Base-by-base conservation (phyloP, 2,888 invertebrate genomes). In the Lepidonotus clava region DNA sequence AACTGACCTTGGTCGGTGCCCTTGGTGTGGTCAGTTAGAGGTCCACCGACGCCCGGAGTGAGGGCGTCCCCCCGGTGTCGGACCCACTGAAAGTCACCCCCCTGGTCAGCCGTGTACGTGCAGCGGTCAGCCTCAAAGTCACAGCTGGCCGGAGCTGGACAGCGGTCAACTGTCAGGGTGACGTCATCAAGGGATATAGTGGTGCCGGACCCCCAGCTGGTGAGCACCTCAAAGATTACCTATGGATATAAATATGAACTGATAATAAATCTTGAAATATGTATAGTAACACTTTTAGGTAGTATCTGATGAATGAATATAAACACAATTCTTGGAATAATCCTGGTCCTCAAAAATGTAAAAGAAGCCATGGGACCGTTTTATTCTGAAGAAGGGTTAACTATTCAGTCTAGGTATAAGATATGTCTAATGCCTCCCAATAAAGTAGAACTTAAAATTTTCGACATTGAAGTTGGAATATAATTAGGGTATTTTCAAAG, bases 181-280 rank as follows among this genome's bases (percentile, higher is more conserved):
- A 93, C 85, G 86, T 93, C 93, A 88, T 93, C 93, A 24, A 93
- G 87, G 66, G 91, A 92, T 24, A 93, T 92, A 86, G n/a, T n/a
- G 24, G 61, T 28, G 1, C 61, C 61, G 11, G 61, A 32, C 1
- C 1, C 28, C 2, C 61, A 24, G 28, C 61, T 32, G 8, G 28
- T 4, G 61, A 61, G 1, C 21, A 32, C 28, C 61, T 61, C 61
- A 61, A 28, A 61, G 28, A 61, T 11, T 11, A 61, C 61, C 61
- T 61, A 61, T 24, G 24, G 61, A 61, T 1, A 61, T n/a, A 61
- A 11, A 61, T 5, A 61, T 8, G n/a, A n/a, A n/a, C n/a, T n/a
- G n/a, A n/a, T n/a, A n/a, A n/a, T n/a, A n/a, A n/a, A n/a, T n/a
- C n/a, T n/a, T n/a, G n/a, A n/a, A n/a, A n/a, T n/a, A n/a, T n/a